phyloP scores from a whole-genome alignment of 2,888 invertebrate genomes.

The Drosophila borborema region DNA sequence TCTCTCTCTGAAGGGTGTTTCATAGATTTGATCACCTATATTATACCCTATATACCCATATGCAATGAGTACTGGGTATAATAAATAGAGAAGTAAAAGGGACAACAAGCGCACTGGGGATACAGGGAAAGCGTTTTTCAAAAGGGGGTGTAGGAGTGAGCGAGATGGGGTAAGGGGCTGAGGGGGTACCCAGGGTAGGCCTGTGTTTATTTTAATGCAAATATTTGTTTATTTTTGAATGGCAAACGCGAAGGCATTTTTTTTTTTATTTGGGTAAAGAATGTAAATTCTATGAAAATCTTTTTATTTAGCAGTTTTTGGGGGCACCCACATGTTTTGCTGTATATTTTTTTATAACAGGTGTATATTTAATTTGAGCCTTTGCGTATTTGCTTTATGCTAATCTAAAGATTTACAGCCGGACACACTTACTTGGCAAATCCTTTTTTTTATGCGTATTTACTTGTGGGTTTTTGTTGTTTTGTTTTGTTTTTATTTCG shows the following conservation, averaged over 20 bases:
- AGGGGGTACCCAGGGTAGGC: slow-evolving; percentile 7
- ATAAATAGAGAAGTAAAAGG: slow-evolving; percentile 57
- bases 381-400: slow-evolving; percentile 38
- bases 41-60: neutral
- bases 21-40: neutral
- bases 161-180: neutral
- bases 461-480: slow-evolving; percentile 5
- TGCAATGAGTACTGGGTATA: neutral
- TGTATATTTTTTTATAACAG: slow-evolving; percentile 1
- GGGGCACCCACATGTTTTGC: slow-evolving; percentile 31
- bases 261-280: slow-evolving; percentile 19
- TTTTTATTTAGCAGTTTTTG: neutral
- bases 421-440: slow-evolving; percentile 41
- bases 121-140: slow-evolving; percentile 35
- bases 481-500: neutral
- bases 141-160: neutral
- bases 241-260: slow-evolving; percentile 24
- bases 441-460: slow-evolving; percentile 14
- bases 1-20: neutral
- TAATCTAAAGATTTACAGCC: slow-evolving; percentile 47
- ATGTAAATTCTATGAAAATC: slow-evolving; percentile 44
- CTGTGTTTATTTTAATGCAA: slow-evolving; percentile 76
- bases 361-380: slow-evolving; percentile 38
- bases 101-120: slow-evolving; percentile 51
- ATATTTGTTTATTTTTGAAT: slow-evolving; percentile 76